Evolutionary conservation across 2,888 invertebrate species (phyloP), one percentile per base, ranked within the genome.

Genomic region (Ellobium chinense): DNA sequence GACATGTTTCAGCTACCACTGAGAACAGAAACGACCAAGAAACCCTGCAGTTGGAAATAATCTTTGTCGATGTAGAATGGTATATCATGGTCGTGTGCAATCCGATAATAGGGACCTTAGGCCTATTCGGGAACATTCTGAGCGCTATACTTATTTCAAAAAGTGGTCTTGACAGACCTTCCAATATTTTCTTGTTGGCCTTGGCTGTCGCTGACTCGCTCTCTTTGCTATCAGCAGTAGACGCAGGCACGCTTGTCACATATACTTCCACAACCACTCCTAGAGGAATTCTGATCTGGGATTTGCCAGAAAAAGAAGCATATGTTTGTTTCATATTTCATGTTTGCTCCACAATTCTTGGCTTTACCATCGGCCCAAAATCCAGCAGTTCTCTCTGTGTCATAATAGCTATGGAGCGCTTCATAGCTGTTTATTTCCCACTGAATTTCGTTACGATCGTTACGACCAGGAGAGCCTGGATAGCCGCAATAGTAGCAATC

Each of bases 401-500:
- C 2, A 31, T 34, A 1, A 54, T 70, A 14, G 56, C 69, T 12
- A 1, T 54, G 14, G 69, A 70, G 27, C 69, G 69, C 21, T 34
- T 70, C 14, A 2, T 70, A 7, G 69, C 69, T 7, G 69, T 70
- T 9, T 70, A 70, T 70, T 56, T 56, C 2, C 69, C 69, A 3
- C 56, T 70, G 29, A 46, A 70, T 7, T 70, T 70, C 27, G 56
- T n/a, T 21, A 70, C 0, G 9, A 70, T 70, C 31, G 21, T 70
- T 1, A 70, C 69, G n/a, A 46, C 69, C 21, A 31, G 7, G 1
- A 54, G 69, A 56, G 69, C 69, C 1, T 70, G 69, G 69, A 31
- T 70, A 2, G 56, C 56, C 1, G 54, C 31, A 12, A 56, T 14
- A n/a, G 31, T 18, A 18, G 4, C 9, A 4, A 56, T 70, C 31